A percentile compares a stretch with the other conserved stretches of the same genome.
phyloP scores from a whole-genome alignment of 2,113 vertebrate genomes.

The Anser brachyrhynchus region DNA sequence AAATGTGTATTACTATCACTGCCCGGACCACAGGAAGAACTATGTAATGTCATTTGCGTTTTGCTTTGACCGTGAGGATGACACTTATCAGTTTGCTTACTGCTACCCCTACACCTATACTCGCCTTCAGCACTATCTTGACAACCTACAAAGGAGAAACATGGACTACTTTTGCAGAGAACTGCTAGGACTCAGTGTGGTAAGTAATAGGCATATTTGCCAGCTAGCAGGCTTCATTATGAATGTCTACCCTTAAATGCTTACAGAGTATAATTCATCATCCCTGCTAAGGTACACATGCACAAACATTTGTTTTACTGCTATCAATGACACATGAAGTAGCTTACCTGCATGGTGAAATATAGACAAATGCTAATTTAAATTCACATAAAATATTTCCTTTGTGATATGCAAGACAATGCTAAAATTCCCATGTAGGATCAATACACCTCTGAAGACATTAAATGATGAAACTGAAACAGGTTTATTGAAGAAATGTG shows the following conservation, averaged over 20 bases:
- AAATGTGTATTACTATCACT: conserved; percentile 98
- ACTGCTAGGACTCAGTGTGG: conserved; percentile 93
- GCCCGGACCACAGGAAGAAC: conserved; percentile 94
- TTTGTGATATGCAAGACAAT: background rate
- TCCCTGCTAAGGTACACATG: background rate
- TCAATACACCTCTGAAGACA: background rate
- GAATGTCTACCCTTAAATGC: background rate
- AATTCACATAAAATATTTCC: background rate
- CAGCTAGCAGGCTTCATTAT: background rate
- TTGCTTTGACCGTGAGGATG: conserved; percentile 95
- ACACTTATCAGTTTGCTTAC: conserved; percentile 95
- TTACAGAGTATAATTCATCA: background rate
- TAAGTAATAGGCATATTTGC: conserved; percentile 70
- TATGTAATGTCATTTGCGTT: conserved; percentile 99
- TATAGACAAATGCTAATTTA: conserved; percentile 24
- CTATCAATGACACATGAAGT: background rate
- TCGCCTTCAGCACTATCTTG: conserved; percentile 94
- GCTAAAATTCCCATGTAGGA: background rate
- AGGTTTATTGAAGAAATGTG: background rate
- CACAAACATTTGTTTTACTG: background rate
- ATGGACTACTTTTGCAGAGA: conserved; percentile 92
- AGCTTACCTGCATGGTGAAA: background rate
- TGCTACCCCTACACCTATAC: conserved; percentile 98
- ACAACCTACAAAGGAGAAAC: conserved; percentile 88
- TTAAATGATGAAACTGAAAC: background rate